Base-by-base conservation (phyloP, 2,888 invertebrate genomes). In the Cactoblastis cactorum region DNA sequence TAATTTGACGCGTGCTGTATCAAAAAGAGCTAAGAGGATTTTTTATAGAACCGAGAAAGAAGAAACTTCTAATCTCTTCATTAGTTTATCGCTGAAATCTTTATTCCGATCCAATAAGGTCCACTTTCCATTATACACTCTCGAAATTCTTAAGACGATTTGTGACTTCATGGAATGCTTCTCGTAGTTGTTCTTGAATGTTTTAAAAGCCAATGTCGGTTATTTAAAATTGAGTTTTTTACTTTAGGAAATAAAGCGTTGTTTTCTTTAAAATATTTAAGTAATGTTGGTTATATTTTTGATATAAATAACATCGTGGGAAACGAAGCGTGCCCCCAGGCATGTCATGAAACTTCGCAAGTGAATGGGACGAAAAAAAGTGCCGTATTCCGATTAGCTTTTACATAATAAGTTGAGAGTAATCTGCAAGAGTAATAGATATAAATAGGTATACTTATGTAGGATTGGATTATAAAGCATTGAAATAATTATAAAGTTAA, bases 291-390 rank as follows among this genome's bases (percentile, higher is more conserved):
- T 53, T 22, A 55, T 51, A 57, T 61, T 68, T 68, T 68, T 63
- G 55, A 46, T 56, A 57, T 62, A 63, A 85, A 84, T 61, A 65
- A 64, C 61, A 68, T 67, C 91, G 91, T 91, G 91, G 90, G 91
- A 91, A 91, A 86, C 86, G 80, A 82, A 86, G 90, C 85, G 83
- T 91, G 89, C 88, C 91, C 92, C 86, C 90, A 85, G 92, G 92
- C 92, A 86, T 91, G 90, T 91, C 75, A 72, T 77, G 78, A 77
- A 67, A 74, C 74, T 76, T 73, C 59, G 77, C 76, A 69, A 77
- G 78, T 74, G 74, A 77, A 77, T 77, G 72, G 70, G 77, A 71
- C 73, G 53, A 70, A 68, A 67, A 63, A 65, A 62, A 74, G 70
- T 70, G 68, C 64, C 69, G 58, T 59, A 62, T 70, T 69, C 71